phyloP scores from a whole-genome alignment of 2,797 vertebrate species.

The Spinibarbus caldwelli region DNA sequence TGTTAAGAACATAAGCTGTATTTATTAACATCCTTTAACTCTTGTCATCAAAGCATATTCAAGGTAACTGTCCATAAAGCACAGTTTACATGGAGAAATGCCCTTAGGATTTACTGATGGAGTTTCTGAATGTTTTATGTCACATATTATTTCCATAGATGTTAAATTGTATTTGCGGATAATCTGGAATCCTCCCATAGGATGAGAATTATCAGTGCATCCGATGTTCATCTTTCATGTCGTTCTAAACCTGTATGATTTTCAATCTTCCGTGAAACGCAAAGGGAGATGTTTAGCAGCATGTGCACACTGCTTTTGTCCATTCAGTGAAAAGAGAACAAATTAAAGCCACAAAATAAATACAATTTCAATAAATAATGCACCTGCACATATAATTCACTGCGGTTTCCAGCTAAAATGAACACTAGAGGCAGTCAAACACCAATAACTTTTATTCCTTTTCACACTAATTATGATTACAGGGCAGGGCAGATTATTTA shows the following conservation, averaged over 20 bases:
- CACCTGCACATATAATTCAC: neutral
- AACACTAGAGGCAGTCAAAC: neutral
- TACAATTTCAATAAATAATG: neutral
- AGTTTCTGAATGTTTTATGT: conserved; percentile 6
- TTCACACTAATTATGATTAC: neutral
- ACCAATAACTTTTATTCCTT: neutral
- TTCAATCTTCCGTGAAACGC: neutral
- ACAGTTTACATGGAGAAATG: neutral
- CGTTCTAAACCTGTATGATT: neutral
- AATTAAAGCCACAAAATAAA: neutral
- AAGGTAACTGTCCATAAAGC: neutral
- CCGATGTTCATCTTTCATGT: neutral
- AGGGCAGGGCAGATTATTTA: neutral
- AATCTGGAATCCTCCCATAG: neutral
- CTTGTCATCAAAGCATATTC: neutral
- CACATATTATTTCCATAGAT: neutral
- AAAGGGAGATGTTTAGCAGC: neutral
- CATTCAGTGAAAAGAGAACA: neutral
- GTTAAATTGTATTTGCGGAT: neutral
- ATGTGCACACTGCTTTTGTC: neutral
- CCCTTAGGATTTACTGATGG: neutral
- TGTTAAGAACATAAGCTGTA: neutral
- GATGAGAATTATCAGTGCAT: neutral
- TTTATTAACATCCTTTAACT: neutral
- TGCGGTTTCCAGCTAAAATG: neutral